Base-by-base conservation (phyloP, 2,113 vertebrate species). In the Thalassoma bifasciatum region DNA sequence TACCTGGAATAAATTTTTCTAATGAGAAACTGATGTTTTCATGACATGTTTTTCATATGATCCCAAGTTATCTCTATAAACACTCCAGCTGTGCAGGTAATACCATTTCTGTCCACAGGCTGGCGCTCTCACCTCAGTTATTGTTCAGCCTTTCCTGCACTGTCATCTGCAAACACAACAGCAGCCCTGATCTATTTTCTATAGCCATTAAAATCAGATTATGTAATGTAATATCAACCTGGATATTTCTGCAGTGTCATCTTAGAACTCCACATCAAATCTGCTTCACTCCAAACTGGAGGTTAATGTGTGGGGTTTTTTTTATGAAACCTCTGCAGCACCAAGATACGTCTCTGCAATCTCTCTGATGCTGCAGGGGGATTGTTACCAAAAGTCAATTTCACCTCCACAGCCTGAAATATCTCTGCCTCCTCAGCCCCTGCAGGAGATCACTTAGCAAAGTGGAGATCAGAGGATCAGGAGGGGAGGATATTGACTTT, bases 81-180 rank as follows among this genome's bases (percentile, higher is more conserved):
- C n/a, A n/a, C n/a, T n/a, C n/a, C n/a, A n/a, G n/a, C n/a, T n/a
- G n/a, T n/a, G n/a, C n/a, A n/a, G n/a, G 8, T 40, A 9, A 40
- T 40, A 12, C 13, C 38, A 40, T 7, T 40, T 40, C 13, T 40
- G 13, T 40, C 83, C 88, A 81, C 77, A 61, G 67, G 88, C 64
- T 58, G 79, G 84, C 26, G 79, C 66, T 36, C 10, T 72, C 21
- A 0, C n/a, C 51, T 58, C 23, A 50, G 42, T 24, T 44, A 58
- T 37, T 11, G 21, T 6, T 19, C 44, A 16, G 38, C 34, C 10
- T 67, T 16, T 22, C 10, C 50, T 57, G 42, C 26, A n/a, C 17
- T 62, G 1, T 40, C n/a, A 46, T 63, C 44, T 44, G 54, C 50
- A 11, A 0, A 34, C 5, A n/a, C 24, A 62, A 11, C 60, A 34